Evolutionary conservation across 2,888 invertebrate species (phyloP).

Genomic region (Drosophila hamatofila): DNA sequence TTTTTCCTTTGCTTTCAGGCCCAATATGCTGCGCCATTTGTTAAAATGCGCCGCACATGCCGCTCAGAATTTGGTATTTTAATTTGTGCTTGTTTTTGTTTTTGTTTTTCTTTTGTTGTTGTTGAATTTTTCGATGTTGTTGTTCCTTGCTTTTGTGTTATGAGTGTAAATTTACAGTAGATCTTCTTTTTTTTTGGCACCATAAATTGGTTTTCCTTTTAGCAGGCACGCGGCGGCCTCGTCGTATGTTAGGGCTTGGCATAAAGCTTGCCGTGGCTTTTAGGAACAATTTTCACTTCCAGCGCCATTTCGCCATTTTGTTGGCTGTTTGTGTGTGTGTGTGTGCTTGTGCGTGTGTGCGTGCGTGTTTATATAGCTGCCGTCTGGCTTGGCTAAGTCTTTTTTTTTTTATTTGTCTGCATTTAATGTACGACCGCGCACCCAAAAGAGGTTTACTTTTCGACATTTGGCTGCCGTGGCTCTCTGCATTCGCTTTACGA

Average conservation of each 20-base stretch:
- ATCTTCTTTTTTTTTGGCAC: slow-evolving; percentile 11
- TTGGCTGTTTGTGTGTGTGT: background rate
- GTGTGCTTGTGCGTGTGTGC: background rate
- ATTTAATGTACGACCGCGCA: slow-evolving; percentile 25
- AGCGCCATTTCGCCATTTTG: slow-evolving; percentile 17
- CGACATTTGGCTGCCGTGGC: slow-evolving; percentile 29
- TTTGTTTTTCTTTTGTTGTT: slow-evolving; percentile 15
- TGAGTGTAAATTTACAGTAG: slow-evolving; percentile 28
- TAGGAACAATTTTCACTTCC: slow-evolving; percentile 39
- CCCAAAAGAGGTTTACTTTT: slow-evolving; percentile 41
- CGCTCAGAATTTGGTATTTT: slow-evolving; percentile 45
- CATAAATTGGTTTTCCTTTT: slow-evolving; percentile 52
- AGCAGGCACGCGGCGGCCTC: slow-evolving; percentile 24
- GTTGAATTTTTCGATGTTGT: slow-evolving; percentile 13
- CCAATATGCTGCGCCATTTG: slow-evolving; percentile 40
- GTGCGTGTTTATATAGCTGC: slow-evolving; percentile 1
- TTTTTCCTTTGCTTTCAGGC: slow-evolving; percentile 20
- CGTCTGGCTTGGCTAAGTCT: slow-evolving; percentile 36
- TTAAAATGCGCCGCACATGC: slow-evolving; percentile 31
- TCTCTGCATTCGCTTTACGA: slow-evolving; percentile 34
- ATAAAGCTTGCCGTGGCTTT: slow-evolving; percentile 28
- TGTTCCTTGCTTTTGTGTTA: slow-evolving; percentile 31
- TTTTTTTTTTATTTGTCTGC: slow-evolving; percentile 53
- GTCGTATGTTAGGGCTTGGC: background rate
- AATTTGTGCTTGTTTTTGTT: slow-evolving; percentile 53